A percentile compares a stretch with the other conserved stretches of the same genome.
Conservation (phyloP, 2,888 invertebrate genomes). For the Caenorhabditis sinica region DNA sequence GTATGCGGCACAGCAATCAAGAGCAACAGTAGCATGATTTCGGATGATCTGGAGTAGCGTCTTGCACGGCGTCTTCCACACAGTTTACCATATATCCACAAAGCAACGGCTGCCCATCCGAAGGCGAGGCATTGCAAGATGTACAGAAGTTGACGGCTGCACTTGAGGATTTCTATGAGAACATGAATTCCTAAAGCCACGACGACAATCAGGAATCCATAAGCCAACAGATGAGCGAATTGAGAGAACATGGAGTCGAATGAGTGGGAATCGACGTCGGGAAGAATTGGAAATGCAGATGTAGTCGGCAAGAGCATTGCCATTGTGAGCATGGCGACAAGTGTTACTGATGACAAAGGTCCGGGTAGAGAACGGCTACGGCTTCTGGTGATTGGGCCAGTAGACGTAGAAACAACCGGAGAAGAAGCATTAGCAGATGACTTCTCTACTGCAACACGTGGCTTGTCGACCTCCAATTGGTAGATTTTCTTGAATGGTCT, state of each 20-base stretch:
- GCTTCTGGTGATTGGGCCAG: not conserved
- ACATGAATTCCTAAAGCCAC: not conserved
- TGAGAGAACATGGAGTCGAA: not conserved
- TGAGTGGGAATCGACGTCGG: not conserved
- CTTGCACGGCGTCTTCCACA: not conserved
- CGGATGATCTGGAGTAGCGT: not conserved
- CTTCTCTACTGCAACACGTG: not conserved
- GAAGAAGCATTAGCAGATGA: not conserved
- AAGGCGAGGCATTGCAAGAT: not conserved
- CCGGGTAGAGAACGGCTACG: not conserved
- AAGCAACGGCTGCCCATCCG: no score
- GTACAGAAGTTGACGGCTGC: not conserved
- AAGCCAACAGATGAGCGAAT: not conserved
- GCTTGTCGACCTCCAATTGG: slow-evolving; percentile 4
- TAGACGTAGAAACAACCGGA: not conserved
- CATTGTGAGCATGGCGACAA: not conserved
- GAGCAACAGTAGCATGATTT: not conserved
- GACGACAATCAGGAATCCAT: not conserved
- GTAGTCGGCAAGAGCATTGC: not conserved
- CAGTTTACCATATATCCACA: no score
- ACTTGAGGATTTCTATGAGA: not conserved
- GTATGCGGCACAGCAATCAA: not conserved
- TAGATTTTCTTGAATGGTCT: slow-evolving; percentile 4
- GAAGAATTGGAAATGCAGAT: not conserved
- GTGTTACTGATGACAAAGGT: not conserved